Conservation (phyloP, 2,888 invertebrate genomes). For the Nomada lathburiana region DNA sequence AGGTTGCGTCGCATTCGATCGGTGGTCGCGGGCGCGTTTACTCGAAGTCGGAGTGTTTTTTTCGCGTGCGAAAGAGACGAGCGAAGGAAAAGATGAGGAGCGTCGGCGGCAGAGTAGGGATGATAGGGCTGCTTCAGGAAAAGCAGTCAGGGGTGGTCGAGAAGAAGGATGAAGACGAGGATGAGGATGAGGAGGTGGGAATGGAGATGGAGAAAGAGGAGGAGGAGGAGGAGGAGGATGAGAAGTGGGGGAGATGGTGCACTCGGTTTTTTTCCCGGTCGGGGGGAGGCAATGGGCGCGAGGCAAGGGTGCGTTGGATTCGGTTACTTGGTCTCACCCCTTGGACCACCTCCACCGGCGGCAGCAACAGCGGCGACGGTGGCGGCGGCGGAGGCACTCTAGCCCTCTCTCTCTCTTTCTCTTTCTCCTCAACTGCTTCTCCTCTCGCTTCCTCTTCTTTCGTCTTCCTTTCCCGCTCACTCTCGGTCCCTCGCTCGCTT, state of each 20-base stretch:
- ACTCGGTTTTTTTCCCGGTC: slow-evolving; percentile 76
- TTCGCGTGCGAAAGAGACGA: slow-evolving; percentile 42
- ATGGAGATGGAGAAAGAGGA: slow-evolving; percentile 26
- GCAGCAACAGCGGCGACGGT: slow-evolving; percentile 37
- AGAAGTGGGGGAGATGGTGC: slow-evolving; percentile 74
- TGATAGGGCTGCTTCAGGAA: slow-evolving; percentile 63
- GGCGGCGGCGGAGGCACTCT: slow-evolving; percentile 56
- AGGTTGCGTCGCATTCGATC: slow-evolving; percentile 35
- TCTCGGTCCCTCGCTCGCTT: slow-evolving; percentile 41
- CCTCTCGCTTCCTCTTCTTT: slow-evolving; percentile 40
- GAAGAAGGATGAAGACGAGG: slow-evolving; percentile 19
- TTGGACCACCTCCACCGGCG: slow-evolving; percentile 70
- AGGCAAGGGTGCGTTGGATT: slow-evolving; percentile 82
- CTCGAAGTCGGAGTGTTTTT: slow-evolving; percentile 70
- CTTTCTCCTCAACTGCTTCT: slow-evolving; percentile 7
- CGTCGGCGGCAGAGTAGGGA: slow-evolving; percentile 33
- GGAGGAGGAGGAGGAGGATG: slow-evolving; percentile 24
- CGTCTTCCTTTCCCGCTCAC: slow-evolving; percentile 58
- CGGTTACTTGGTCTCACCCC: slow-evolving; percentile 83
- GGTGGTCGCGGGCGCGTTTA: slow-evolving; percentile 28
- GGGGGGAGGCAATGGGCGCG: slow-evolving; percentile 69
- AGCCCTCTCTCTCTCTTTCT: slow-evolving; percentile 41
- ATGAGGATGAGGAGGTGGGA: slow-evolving; percentile 62
- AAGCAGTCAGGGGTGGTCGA: slow-evolving; percentile 68
- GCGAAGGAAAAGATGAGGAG: slow-evolving; percentile 66